Evolutionary conservation across 2,888 invertebrate species (phyloP), one percentile per base, ranked within the genome.

Genomic region (Tenthredo livida): DNA sequence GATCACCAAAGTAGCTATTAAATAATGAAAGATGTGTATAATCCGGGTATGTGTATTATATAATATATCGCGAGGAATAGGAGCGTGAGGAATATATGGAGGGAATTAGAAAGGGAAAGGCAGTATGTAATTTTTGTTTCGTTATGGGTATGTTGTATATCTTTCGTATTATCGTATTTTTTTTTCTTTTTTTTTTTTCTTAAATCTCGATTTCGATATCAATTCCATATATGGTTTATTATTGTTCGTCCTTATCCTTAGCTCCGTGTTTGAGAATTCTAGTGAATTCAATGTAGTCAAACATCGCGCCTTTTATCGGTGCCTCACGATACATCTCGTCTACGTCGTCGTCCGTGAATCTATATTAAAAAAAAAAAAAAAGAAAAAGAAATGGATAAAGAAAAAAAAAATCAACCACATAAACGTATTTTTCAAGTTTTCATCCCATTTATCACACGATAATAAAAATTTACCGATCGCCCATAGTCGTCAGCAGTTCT

Each of bases 271-370:
- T 99, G 89, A 99, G 95, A 92, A 99, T 99, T 92, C 99, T 97
- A 54, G 99, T 99, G 93, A 99, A 99, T 94, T 99, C 99, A 82
- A 98, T 96, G 92, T 99, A 99, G 94, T 99, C 98, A 92, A 99
- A 99, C 93, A 98, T 95, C 0, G 97, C 97, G 78, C 96, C 97
- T 90, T 98, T 98, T 90, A 99, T 99, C 4, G 99, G 99, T 50
- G 99, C 99, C 94, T 99, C 99, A 6, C 99, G 96, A 91, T 98
- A 97, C 98, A 99, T 99, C 94, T 99, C 99, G 93, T 99, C 99
- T 0, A 99, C 99, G 94, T 99, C 99, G 91, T 99, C 99, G 91
- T 99, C 99, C n/a, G 97, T 96, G 93, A 97, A 97, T 72, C 93
- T 93, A 43, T 7, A 61, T 25, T 9, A 4, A 12, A 77, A 84